Evolutionary conservation across 2,797 vertebrate genomes (phyloP), one percentile per base, ranked within the genome.

Genomic region (Perdix hodgsoniae): DNA sequence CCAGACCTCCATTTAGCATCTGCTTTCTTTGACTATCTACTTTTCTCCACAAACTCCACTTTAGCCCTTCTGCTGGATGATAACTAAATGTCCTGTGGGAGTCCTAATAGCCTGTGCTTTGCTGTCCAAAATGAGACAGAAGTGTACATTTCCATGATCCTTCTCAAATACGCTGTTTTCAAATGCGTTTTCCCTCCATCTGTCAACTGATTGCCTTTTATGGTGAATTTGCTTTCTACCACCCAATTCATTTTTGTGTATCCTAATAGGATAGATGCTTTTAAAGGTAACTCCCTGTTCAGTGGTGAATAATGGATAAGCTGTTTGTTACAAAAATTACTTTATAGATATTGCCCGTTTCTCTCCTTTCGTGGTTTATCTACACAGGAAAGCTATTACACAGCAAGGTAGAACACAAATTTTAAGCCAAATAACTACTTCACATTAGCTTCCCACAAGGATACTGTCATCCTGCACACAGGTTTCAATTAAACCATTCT

Each of bases 361-460:
- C 60, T 45, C 10, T 45, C 16, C 42, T 54, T 66, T 61, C 21
- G 8, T n/a, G 56, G 23, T 70, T 93, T 79, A 44, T 76, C 90
- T 82, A 52, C 65, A 22, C 44, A 31, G 57, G 60, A 86, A 90
- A 91, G 7, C 67, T 82, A 27, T 79, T 88, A 65, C 80, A 91
- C 80, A 88, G 78, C 80, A 74, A 86, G 64, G 57, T 5, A 67
- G 65, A 86, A 67, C 5, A 24, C 12, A 37, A 76, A 71, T 86
- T 90, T 80, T 86, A 84, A 91, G 86, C 14, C 14, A 70, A 91
- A 8, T 85, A 82, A 59, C 18, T 64, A 61, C 70, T 88, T 90
- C 26, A 16, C 44, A 24, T 90, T 71, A 72, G 71, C 65, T 94
- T 87, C 91, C 60, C 33, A 64, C 61, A 65, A 86, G 61, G 61